phyloP scores from a whole-genome alignment of 35 echinoderm and acorn worm species.

The Lytechinus variegatus region DNA sequence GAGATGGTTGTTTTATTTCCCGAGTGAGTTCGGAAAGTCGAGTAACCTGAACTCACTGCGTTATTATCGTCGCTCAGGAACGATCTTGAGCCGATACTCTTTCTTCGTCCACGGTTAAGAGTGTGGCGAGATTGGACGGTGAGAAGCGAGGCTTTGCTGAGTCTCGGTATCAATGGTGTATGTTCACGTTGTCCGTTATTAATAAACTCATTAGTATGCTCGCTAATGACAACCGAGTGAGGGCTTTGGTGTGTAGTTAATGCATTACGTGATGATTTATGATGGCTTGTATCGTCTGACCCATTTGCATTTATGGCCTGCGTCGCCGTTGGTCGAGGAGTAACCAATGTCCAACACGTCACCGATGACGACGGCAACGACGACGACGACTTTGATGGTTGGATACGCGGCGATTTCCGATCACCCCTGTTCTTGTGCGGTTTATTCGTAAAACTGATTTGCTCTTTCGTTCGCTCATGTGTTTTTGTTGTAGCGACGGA shows the following conservation, averaged over 20 bases:
- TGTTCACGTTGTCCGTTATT: neutral
- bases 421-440: neutral
- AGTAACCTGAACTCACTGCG: neutral
- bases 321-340: neutral
- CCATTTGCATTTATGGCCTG: neutral
- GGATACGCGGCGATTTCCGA: neutral
- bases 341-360: neutral
- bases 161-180: neutral
- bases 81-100: slow-evolving; percentile 14
- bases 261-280: neutral
- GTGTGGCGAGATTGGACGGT: neutral
- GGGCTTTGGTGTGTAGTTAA: neutral
- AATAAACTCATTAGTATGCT: slow-evolving; percentile 27
- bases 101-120: neutral
- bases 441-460: neutral
- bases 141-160: neutral
- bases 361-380: neutral
- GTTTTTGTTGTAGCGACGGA: slow-evolving; percentile 13
- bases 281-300: neutral
- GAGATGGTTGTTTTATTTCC: neutral
- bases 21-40: neutral
- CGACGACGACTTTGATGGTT: neutral
- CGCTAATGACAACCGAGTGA: neutral
- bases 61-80: slow-evolving; percentile 34
- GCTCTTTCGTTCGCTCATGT: neutral